These are phyloP conservation scores for Scortum barcoo DNA, from an alignment of 2,113 vertebrate genomes.

Conservation along the genomic window DNA sequence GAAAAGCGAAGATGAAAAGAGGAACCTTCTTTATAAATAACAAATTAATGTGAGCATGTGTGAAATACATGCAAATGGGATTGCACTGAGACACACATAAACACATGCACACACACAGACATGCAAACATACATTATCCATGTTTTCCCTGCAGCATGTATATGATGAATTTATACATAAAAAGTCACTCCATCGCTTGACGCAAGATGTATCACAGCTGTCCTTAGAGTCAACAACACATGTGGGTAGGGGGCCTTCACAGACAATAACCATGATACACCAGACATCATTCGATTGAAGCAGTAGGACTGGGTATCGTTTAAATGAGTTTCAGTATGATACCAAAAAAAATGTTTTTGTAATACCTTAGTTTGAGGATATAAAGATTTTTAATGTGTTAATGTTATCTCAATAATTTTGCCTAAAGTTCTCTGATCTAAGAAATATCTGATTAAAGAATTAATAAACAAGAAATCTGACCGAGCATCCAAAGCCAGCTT, in stretches of 20 bases:
- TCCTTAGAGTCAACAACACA: conserved; percentile 27
- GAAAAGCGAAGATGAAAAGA: conserved; percentile 69
- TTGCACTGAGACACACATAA: conserved; percentile 61
- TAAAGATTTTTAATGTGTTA: not conserved
- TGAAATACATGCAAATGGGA: conserved; percentile 82
- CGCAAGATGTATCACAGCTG: conserved; percentile 44
- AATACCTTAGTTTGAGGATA: not conserved
- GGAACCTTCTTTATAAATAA: conserved; percentile 72
- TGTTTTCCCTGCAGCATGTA: conserved; percentile 72
- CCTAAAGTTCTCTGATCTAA: not conserved
- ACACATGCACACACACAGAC: conserved; percentile 53
- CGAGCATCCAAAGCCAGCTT: not conserved
- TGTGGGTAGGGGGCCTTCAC: conserved; percentile 2
- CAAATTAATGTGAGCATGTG: conserved; percentile 75
- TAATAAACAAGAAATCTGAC: not conserved
- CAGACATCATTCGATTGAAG: not conserved
- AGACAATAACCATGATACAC: conserved; percentile 11
- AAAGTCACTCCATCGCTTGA: conserved; percentile 44
- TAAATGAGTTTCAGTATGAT: not conserved
- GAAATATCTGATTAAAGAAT: not conserved
- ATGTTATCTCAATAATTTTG: not conserved
- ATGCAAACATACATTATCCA: conserved; percentile 73
- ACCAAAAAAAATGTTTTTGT: not conserved
- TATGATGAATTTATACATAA: conserved; percentile 63
- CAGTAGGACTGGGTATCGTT: not conserved